phyloP scores from a whole-genome alignment of 1,140 invertebrate genomes.

The Bombus breviceps region DNA sequence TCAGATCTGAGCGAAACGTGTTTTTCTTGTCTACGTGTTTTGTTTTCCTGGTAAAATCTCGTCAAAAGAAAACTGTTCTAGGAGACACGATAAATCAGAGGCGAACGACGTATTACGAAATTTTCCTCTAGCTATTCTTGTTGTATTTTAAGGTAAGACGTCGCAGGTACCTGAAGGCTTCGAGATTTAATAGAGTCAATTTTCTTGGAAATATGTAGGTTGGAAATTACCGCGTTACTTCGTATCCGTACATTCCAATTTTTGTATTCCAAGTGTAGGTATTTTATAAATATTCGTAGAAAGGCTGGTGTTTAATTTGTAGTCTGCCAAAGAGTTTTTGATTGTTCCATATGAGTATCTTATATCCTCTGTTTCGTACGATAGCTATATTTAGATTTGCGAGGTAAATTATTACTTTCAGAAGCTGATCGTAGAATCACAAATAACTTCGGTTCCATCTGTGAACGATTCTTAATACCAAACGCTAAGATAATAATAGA shows the following conservation, averaged over 20 bases:
- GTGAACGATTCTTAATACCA: background rate
- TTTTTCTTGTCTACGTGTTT: background rate
- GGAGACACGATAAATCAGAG: background rate
- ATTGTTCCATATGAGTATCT: too few relatives aligned
- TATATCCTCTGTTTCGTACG: too few relatives aligned
- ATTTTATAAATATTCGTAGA: too few relatives aligned
- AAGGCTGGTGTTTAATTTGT: too few relatives aligned
- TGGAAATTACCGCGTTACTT: too few relatives aligned
- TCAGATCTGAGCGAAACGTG: background rate
- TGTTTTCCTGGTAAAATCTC: background rate
- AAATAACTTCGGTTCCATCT: too few relatives aligned
- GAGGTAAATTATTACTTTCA: background rate
- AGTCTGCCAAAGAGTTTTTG: too few relatives aligned
- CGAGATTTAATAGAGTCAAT: background rate
- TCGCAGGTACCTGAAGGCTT: background rate
- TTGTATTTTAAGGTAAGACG: background rate
- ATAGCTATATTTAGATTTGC: background rate
- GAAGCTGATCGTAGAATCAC: too few relatives aligned
- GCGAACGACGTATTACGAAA: background rate
- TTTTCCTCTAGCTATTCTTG: background rate
- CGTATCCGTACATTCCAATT: too few relatives aligned
- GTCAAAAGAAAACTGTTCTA: background rate
- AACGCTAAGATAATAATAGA: background rate
- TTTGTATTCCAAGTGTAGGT: too few relatives aligned
- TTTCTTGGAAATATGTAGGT: background rate